Evolutionary conservation across 2,797 vertebrate species (phyloP).

Genomic region (Enteromius thamalakanensis): DNA sequence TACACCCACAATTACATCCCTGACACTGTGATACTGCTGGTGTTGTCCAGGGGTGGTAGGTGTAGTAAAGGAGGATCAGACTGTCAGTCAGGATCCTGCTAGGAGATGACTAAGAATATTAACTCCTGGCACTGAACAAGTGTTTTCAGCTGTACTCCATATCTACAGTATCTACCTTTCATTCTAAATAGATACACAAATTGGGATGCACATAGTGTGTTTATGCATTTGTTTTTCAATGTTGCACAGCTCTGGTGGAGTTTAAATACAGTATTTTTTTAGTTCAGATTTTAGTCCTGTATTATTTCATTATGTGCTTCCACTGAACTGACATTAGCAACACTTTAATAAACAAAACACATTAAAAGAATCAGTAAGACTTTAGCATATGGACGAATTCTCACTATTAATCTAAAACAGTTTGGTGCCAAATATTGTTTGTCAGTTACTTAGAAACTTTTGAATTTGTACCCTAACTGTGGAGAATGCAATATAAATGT

Average conservation of each 20-base stretch:
- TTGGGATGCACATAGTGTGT: neutral
- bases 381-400: neutral
- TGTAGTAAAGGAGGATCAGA: neutral
- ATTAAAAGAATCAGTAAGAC: neutral
- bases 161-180: neutral
- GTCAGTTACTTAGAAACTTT: neutral
- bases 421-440: neutral
- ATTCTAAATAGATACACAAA: neutral
- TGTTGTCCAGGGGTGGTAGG: neutral
- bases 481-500: neutral
- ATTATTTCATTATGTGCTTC: neutral
- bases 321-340: neutral
- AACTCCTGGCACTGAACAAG: neutral
- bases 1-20: slow-evolving; percentile 7
- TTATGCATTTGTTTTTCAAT: neutral
- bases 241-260: neutral
- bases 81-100: neutral
- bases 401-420: neutral
- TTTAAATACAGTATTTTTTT: neutral
- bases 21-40: neutral
- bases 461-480: neutral
- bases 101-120: neutral
- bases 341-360: neutral
- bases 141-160: neutral
- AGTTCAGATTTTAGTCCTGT: too few relatives aligned